These are phyloP conservation scores for Drosophila ogumai DNA, from an alignment of 1,140 invertebrate genomes.

Conservation along the genomic window DNA sequence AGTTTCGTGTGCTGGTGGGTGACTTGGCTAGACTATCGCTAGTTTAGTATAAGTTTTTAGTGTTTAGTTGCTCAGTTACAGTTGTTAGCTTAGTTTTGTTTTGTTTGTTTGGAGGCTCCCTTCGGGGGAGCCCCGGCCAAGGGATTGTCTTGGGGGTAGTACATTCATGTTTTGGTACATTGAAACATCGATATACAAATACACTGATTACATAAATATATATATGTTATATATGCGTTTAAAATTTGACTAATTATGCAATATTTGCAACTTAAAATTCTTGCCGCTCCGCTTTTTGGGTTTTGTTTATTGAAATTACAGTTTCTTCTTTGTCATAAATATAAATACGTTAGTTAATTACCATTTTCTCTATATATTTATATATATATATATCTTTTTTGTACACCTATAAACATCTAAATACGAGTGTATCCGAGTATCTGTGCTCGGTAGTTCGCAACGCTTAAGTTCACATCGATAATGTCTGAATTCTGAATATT, in stretches of 20 bases:
- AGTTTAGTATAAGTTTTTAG: constrained; percentile 36
- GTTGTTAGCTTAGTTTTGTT: constrained; percentile 43
- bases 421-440: constrained; percentile 31
- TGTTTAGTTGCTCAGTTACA: constrained; percentile 56
- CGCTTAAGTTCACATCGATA: constrained; percentile 66
- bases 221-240: constrained; percentile 24
- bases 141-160: constrained; percentile 78
- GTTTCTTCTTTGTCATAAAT: constrained; percentile 80
- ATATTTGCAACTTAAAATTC: constrained; percentile 58
- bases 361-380: constrained; percentile 54
- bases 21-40: constrained; percentile 30
- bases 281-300: constrained; percentile 40
- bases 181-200: constrained; percentile 79
- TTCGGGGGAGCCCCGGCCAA: constrained; percentile 53
- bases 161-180: constrained; percentile 49
- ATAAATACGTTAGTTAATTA: constrained; percentile 66
- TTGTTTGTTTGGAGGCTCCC: constrained; percentile 50
- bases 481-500: constrained; percentile 50
- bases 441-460: constrained; percentile 56
- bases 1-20: constrained; percentile 48
- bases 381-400: constrained; percentile 40
- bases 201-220: constrained; percentile 77
- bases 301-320: constrained; percentile 84
- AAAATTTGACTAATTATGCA: constrained; percentile 66
- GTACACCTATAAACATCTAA: constrained; percentile 79